A percentile compares a stretch with the other conserved stretches of the same genome.
Conservation (phyloP, 2,113 vertebrate genomes). For the Quiscalus mexicanus region DNA sequence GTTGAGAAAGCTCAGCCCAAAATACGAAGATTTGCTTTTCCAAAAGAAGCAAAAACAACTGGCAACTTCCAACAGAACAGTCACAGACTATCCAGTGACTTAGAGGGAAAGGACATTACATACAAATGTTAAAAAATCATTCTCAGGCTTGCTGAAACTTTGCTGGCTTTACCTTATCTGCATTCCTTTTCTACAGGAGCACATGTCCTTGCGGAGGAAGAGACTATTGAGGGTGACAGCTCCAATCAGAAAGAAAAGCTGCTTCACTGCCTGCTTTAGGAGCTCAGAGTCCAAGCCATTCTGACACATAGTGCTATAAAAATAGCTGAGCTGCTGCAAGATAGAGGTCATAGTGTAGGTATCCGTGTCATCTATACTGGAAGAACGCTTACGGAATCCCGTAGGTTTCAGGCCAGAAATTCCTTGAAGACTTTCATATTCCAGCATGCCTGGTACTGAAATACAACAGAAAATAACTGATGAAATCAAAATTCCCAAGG, state of each 20-base stretch:
- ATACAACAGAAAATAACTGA: not conserved
- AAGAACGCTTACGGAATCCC: constrained; percentile 92
- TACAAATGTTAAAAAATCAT: not conserved
- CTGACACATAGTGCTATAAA: constrained; percentile 89
- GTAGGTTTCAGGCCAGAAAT: constrained; percentile 95
- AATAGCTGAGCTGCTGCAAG: constrained; percentile 88
- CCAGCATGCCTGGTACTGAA: constrained; percentile 92
- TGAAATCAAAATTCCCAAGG: not conserved
- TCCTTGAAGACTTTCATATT: constrained; percentile 95
- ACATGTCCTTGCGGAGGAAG: constrained; percentile 98
- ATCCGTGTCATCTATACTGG: constrained; percentile 85
- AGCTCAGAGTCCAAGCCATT: constrained; percentile 89
- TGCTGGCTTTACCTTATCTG: constrained; percentile 88
- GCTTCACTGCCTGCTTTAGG: constrained; percentile 84
- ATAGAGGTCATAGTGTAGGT: constrained; percentile 88
- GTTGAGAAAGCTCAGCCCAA: not conserved
- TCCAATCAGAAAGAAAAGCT: constrained; percentile 90
- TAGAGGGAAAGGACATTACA: not conserved
- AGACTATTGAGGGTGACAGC: constrained; percentile 90
- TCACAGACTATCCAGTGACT: not conserved
- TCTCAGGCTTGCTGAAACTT: not conserved
- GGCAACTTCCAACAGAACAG: not conserved
- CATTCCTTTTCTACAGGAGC: constrained; percentile 98
- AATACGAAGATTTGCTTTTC: not conserved
- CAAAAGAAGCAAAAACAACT: not conserved